Base-by-base conservation (phyloP, 1,140 invertebrate species). In the Bombus haemorrhoidalis region DNA sequence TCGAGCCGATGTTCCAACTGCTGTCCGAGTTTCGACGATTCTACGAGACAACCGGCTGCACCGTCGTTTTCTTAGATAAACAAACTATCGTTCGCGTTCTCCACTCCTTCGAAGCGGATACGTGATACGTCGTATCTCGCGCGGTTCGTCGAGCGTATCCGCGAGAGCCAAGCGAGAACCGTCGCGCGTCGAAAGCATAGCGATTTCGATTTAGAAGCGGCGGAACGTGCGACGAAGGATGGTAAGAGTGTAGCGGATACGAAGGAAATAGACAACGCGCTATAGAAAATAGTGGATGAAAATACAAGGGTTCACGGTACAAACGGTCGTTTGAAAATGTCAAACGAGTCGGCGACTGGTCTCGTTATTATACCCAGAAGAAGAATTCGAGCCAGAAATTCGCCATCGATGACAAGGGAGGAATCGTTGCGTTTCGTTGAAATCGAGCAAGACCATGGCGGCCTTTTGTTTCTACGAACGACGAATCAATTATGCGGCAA, bases 391-490 rank as follows among this genome's bases (percentile, higher is more conserved):
- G n/a, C 2, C 13, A 28, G 32, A 57, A 32, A 53, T 76, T 76
- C 47, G 32, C 13, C 62, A 34, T 32, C 39, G 59, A 64, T 28
- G 76, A 78, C 57, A 15, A 9, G 37, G 13, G 25, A 15, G 25
- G 22, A 9, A 34, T 43, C 13, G 34, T 71, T 71, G 15, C 41
- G 41, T 74, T 53, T 41, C 13, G 18, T 41, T 37, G 34, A 57
- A 66, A 43, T 78, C 18, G 59, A n/a, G 28, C 59, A 78, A 78
- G 76, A 59, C 39, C 73, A 34, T 32, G 41, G 15, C 9, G 39
- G 59, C 32, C 69, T 75, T 86, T 86, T 78, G 81, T 86, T 86
- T 64, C 53, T 41, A 83, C 64, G 5, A 69, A 68, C 37, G 41
- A 39, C 39, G n/a, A 66, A 34, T 71, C 71, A 84, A 86, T 86